phyloP scores from a whole-genome alignment of 2,888 invertebrate genomes.

The Andrena chrysosceles region DNA sequence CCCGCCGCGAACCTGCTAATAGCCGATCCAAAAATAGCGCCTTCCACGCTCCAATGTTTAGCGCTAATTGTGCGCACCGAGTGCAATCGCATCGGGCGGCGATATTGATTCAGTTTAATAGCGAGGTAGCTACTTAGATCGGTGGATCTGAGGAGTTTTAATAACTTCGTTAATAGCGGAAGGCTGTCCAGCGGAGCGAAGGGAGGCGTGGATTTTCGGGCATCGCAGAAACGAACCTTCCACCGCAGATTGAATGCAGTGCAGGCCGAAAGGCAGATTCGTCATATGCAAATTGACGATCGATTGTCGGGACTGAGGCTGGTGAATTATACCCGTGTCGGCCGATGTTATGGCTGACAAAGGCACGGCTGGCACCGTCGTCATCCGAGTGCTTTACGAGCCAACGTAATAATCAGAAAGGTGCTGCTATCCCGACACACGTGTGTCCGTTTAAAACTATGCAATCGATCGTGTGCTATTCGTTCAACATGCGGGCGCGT shows the following conservation, averaged over 20 bases:
- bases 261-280: constrained; percentile 43
- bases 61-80: not conserved
- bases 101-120: not conserved
- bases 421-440: not conserved
- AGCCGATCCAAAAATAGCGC: not conserved
- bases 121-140: not conserved
- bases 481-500: not conserved
- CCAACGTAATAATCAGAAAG: constrained; percentile 34
- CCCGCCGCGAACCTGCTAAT: not conserved
- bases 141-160: not conserved
- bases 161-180: not conserved
- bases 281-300: constrained; percentile 63
- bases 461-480: not conserved
- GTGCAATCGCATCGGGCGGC: not conserved
- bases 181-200: not conserved
- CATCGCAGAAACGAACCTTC: constrained; percentile 20
- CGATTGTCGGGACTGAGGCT: constrained; percentile 35
- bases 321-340: constrained; percentile 35
- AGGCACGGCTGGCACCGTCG: constrained; percentile 36
- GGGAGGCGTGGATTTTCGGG: constrained; percentile 11
- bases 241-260: constrained; percentile 32
- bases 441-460: not conserved
- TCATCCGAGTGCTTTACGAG: constrained; percentile 39
- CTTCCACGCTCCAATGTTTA: not conserved
- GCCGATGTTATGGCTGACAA: constrained; percentile 37